Evolutionary conservation across 2,113 vertebrate genomes (phyloP).

Genomic region (Pelvicachromis taeniatus): DNA sequence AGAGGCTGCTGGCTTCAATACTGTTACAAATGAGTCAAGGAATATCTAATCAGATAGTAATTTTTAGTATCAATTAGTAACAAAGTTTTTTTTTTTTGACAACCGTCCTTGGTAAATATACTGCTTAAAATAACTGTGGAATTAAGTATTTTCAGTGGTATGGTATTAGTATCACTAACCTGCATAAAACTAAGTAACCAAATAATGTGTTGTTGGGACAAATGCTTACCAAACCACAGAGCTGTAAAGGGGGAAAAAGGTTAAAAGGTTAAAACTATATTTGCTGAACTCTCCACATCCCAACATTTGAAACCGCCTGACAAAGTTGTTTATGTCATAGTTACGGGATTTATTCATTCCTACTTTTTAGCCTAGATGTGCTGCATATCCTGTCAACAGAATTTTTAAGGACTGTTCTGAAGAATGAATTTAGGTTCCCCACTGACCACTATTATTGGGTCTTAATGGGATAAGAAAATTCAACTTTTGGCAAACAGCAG

Average conservation of each 20-base stretch:
- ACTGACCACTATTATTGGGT: neutral
- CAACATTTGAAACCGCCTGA: neutral
- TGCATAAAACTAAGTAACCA: neutral
- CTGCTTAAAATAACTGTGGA: neutral
- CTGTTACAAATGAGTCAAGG: neutral
- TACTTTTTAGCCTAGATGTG: neutral
- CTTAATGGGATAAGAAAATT: neutral
- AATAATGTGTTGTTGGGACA: neutral
- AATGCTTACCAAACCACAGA: neutral
- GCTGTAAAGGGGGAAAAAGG: neutral
- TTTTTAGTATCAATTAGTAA: neutral
- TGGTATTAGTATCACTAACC: neutral
- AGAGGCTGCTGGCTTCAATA: neutral
- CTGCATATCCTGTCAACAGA: neutral
- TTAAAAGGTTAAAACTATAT: neutral
- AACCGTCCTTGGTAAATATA: neutral
- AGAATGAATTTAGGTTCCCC: neutral
- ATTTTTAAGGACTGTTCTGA: neutral
- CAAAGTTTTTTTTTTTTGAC: neutral
- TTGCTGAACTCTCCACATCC: neutral
- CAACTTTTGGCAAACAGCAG: neutral
- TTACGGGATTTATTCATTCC: neutral
- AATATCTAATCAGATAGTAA: neutral
- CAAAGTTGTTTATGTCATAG: neutral
- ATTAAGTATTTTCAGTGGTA: neutral